These are phyloP conservation scores for Ictalurus furcatus DNA, from an alignment of 2,113 vertebrate species.

Conservation along the genomic window DNA sequence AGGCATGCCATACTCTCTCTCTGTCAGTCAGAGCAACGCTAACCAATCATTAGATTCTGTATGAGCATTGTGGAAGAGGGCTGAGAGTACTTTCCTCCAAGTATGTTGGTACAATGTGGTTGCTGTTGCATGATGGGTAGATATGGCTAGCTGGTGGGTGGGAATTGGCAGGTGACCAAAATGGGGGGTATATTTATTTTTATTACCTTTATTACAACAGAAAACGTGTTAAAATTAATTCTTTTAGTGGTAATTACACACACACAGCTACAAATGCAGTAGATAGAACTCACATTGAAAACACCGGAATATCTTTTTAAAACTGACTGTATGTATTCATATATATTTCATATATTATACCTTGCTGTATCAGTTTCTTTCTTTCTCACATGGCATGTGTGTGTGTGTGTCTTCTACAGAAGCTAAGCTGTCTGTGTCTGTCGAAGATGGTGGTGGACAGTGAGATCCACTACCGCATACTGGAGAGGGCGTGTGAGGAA, in stretches of 20 bases:
- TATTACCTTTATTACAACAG: neutral
- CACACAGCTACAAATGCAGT: neutral
- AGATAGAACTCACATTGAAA: neutral
- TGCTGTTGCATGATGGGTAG: neutral
- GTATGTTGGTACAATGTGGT: neutral
- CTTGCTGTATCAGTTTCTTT: neutral
- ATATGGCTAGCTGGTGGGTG: neutral
- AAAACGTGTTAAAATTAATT: neutral
- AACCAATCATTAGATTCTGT: neutral
- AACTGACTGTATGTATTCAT: neutral
- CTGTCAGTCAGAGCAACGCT: neutral
- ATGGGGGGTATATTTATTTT: too few relatives aligned
- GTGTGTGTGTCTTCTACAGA: slow-evolving; percentile 71
- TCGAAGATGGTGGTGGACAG: slow-evolving; percentile 81
- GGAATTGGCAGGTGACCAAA: neutral
- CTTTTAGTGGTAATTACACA: neutral
- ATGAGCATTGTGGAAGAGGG: neutral
- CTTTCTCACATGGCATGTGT: neutral
- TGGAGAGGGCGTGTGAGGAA: slow-evolving; percentile 86
- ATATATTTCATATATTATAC: neutral
- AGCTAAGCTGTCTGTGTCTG: slow-evolving; percentile 83
- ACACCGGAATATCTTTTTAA: neutral
- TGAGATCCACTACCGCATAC: slow-evolving; percentile 80
- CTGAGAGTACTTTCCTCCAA: neutral
- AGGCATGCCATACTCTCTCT: neutral